Conservation (phyloP, 2,113 vertebrate genomes). For the Sinocyclocheilus anophthalmus region DNA sequence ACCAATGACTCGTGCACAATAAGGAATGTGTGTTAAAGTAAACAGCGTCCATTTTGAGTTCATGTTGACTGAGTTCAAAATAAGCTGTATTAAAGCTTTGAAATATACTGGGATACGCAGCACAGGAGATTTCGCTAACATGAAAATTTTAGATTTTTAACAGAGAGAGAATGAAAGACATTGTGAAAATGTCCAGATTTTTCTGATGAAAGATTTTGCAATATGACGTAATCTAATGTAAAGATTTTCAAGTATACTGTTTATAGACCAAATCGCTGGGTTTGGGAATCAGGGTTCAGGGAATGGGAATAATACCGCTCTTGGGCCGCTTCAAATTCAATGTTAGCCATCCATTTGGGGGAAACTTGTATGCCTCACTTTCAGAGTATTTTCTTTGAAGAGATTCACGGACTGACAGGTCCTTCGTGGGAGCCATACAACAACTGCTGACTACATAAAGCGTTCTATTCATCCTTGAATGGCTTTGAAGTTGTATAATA, state of each 20-base stretch:
- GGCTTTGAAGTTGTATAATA: constrained; percentile 43
- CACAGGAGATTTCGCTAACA: constrained; percentile 1
- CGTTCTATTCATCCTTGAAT: constrained; percentile 28
- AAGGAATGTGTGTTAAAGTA: constrained; percentile 1
- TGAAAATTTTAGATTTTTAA: constrained; percentile 42
- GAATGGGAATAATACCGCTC: not conserved
- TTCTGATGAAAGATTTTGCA: constrained; percentile 40
- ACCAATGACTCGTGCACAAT: constrained; percentile 13
- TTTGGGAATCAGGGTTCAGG: constrained; percentile 31
- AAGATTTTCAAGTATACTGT: constrained; percentile 44
- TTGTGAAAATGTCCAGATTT: constrained; percentile 26
- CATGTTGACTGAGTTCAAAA: constrained; percentile 24
- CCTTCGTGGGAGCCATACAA: constrained; percentile 23
- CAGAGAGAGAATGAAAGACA: constrained; percentile 26
- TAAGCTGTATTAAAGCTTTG: constrained; percentile 38
- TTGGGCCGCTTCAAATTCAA: constrained; percentile 9
- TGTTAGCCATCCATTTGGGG: not conserved
- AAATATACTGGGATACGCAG: constrained; percentile 27
- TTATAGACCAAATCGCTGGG: constrained; percentile 32
- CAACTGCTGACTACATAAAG: constrained; percentile 40
- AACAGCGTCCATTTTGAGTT: constrained; percentile 9
- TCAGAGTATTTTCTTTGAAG: constrained; percentile 23
- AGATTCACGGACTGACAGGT: not conserved
- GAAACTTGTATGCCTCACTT: constrained; percentile 5
- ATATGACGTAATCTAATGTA: constrained; percentile 41